A percentile compares a stretch with the other conserved stretches of the same genome.
Conservation (phyloP, 2,888 invertebrate genomes). For the Eulithis testata region DNA sequence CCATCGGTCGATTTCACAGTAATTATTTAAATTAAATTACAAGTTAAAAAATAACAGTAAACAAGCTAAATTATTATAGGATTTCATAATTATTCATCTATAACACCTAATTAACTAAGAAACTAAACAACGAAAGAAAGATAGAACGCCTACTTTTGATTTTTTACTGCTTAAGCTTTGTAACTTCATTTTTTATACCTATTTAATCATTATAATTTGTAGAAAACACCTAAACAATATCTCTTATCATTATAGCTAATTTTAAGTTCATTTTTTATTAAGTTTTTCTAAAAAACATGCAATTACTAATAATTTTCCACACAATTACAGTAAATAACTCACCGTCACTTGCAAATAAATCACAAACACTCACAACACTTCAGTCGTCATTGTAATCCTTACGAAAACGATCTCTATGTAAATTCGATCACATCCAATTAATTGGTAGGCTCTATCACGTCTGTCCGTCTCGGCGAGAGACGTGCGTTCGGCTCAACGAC, state of each 20-base stretch:
- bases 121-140: too few relatives aligned
- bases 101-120: too few relatives aligned
- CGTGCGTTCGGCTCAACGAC: conserved; percentile 32
- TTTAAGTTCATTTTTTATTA: too few relatives aligned
- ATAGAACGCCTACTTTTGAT: too few relatives aligned
- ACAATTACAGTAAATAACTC: conserved; percentile 24
- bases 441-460: conserved; percentile 31
- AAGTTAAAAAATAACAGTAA: too few relatives aligned
- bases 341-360: conserved; percentile 29
- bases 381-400: conserved; percentile 37
- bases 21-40: too few relatives aligned
- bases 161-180: too few relatives aligned
- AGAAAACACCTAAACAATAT: background rate
- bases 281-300: background rate
- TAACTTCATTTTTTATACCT: too few relatives aligned
- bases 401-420: conserved; percentile 38
- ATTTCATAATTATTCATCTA: too few relatives aligned
- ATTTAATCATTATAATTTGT: too few relatives aligned
- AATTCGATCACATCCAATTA: conserved; percentile 43
- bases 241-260: background rate
- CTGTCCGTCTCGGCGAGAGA: conserved; percentile 9
- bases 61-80: too few relatives aligned
- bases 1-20: too few relatives aligned
- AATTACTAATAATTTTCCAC: background rate
- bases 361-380: conserved; percentile 39